These are phyloP conservation scores for Paradoxurus hermaphroditus DNA, from an alignment of 2,113 vertebrate genomes.

Conservation along the genomic window DNA sequence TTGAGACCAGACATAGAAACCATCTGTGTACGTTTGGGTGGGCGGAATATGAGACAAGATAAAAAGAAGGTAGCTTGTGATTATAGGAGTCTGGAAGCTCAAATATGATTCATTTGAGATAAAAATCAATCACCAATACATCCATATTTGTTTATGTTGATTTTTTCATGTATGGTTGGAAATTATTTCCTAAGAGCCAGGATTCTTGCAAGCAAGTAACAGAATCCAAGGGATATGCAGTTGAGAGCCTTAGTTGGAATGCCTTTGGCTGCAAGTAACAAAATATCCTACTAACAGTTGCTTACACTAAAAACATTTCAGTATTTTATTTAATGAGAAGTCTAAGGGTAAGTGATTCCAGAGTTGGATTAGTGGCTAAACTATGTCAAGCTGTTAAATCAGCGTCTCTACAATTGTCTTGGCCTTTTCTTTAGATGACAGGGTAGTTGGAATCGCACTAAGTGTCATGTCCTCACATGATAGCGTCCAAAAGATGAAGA, in stretches of 20 bases:
- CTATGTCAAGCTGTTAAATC: neutral
- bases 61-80: slow-evolving; percentile 17
- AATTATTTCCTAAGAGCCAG: neutral
- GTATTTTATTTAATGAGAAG: neutral
- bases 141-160: neutral
- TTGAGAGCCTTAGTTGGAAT: neutral
- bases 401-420: neutral
- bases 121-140: neutral
- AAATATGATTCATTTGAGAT: slow-evolving; percentile 30
- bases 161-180: neutral
- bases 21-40: neutral
- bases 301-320: neutral
- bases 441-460: neutral
- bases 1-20: neutral
- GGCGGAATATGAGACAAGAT: neutral
- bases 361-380: neutral
- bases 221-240: neutral
- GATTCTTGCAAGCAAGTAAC: neutral
- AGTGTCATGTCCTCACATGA: neutral
- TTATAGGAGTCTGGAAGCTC: neutral
- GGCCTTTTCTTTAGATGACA: neutral
- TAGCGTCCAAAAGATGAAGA: neutral
- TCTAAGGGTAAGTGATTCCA: neutral
- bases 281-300: neutral
- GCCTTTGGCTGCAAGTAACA: neutral